These are phyloP conservation scores for Syngnathoides biaculeatus DNA, from an alignment of 2,113 vertebrate species.

Conservation along the genomic window DNA sequence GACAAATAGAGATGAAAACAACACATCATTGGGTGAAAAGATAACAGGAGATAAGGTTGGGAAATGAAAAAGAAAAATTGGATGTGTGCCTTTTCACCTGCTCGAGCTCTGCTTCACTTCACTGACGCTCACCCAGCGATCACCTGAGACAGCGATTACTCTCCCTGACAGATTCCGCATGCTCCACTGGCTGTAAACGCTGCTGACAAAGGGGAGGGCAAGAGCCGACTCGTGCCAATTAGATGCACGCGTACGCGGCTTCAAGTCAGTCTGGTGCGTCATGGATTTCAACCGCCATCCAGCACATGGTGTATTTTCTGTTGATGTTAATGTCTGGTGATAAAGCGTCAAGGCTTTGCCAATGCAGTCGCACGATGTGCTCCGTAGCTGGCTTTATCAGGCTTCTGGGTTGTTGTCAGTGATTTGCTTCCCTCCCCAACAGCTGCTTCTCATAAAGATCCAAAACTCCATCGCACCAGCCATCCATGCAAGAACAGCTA, in stretches of 20 bases:
- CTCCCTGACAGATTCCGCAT: background rate
- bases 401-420: constrained; percentile 37
- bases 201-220: background rate
- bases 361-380: constrained; percentile 3
- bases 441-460: constrained; percentile 76
- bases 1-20: background rate
- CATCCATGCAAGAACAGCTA: constrained; percentile 56
- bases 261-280: background rate
- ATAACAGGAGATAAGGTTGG: background rate
- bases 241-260: background rate
- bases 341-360: background rate
- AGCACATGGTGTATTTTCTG: background rate
- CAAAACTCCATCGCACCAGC: constrained; percentile 49
- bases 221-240: constrained; percentile 1
- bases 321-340: constrained; percentile 4
- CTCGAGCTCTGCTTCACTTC: background rate
- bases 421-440: constrained; percentile 53
- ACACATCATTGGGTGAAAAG: background rate
- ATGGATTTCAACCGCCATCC: background rate
- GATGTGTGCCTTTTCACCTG: background rate
- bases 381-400: constrained; percentile 18
- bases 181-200: constrained; percentile 6
- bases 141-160: constrained; percentile 1
- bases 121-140: background rate
- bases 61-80: background rate